Percentiles rank a stretch among this genome's conserved stretches.
Evolutionary conservation across 2,888 invertebrate genomes (phyloP).

Genomic region (Oscheius sp.): DNA sequence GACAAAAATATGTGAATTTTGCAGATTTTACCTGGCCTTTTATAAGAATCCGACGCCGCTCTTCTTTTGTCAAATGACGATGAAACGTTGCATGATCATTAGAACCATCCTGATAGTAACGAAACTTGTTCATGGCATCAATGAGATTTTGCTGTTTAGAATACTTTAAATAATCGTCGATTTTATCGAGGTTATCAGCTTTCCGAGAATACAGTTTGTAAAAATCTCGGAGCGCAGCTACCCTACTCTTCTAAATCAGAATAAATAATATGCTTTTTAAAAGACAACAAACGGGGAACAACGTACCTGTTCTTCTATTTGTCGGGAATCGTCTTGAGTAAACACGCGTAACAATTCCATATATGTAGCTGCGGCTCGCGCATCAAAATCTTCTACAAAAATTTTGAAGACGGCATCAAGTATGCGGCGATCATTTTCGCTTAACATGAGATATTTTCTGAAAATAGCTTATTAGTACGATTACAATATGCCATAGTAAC

Average conservation of each 20-base stretch:
- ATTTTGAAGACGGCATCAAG: conserved; percentile 26
- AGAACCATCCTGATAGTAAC: conserved; percentile 3
- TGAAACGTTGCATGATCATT: not conserved
- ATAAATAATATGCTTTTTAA: not conserved
- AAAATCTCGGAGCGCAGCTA: conserved; percentile 11
- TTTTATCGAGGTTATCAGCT: not conserved
- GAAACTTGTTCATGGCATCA: not conserved
- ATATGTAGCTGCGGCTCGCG: conserved; percentile 23
- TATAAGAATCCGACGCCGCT: not conserved
- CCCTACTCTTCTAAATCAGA: conserved; percentile 2
- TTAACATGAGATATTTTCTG: conserved; percentile 18
- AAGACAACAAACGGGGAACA: not conserved
- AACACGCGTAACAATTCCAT: conserved; percentile 32
- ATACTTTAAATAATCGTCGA: not conserved
- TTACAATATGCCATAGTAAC: no score
- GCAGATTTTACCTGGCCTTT: conserved; percentile 9
- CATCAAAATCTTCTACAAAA: conserved; percentile 37
- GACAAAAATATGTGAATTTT: not conserved
- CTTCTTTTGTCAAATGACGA: not conserved
- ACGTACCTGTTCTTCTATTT: conserved; percentile 30
- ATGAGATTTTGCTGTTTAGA: conserved; percentile 7
- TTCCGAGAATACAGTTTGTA: not conserved
- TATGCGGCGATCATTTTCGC: conserved; percentile 30
- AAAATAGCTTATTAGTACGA: no score
- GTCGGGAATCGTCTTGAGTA: conserved; percentile 16